A percentile compares a stretch with the other conserved stretches of the same genome.
phyloP scores from a whole-genome alignment of 1,140 invertebrate genomes.

The Epicauta chinensis region DNA sequence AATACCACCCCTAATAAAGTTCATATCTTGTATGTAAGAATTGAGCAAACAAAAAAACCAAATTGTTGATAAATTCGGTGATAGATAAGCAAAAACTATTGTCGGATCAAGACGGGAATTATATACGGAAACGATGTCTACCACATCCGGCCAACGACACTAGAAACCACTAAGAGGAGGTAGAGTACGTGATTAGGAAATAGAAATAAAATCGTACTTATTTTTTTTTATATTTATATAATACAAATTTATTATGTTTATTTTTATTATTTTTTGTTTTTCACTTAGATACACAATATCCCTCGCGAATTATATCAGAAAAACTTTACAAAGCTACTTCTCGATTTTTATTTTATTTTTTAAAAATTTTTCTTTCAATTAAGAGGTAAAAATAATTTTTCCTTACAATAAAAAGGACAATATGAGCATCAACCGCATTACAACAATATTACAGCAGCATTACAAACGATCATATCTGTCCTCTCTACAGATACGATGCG shows the following conservation, averaged over 20 bases:
- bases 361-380: slow-evolving; percentile 25
- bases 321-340: slow-evolving; percentile 41
- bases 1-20: slow-evolving; percentile 1
- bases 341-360: no score
- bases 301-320: slow-evolving; percentile 40
- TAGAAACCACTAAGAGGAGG: not conserved
- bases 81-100: no score
- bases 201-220: slow-evolving; percentile 8
- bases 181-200: slow-evolving; percentile 9
- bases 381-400: slow-evolving; percentile 24
- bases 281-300: slow-evolving; percentile 42
- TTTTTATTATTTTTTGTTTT: slow-evolving; percentile 12
- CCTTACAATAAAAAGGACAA: slow-evolving; percentile 23
- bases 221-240: slow-evolving; percentile 31
- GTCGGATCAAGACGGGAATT: not conserved
- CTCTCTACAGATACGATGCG: not conserved
- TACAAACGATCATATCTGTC: slow-evolving; percentile 1
- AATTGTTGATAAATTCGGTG: no score
- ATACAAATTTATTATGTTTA: slow-evolving; percentile 45
- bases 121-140: slow-evolving; percentile 6
- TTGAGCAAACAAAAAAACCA: no score
- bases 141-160: slow-evolving; percentile 3
- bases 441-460: slow-evolving; percentile 27
- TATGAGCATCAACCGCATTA: slow-evolving; percentile 32
- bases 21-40: no score